Percentiles rank a stretch among this genome's conserved stretches.
Conservation (phyloP, 2,888 invertebrate genomes). For the Fragum whitleyi region DNA sequence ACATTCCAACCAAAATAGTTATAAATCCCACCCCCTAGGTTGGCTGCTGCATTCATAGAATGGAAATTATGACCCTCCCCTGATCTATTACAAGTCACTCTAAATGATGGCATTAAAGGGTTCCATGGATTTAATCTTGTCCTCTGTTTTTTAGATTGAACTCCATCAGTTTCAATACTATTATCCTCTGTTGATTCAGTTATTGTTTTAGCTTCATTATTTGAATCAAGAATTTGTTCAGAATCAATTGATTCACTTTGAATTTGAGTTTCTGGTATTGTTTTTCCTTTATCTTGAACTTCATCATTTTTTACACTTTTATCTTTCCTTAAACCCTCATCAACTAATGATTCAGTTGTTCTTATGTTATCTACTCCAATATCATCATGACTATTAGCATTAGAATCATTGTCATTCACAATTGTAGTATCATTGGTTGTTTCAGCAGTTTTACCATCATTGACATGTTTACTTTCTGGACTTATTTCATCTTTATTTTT, state of each 20-base stretch:
- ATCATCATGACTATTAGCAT: neutral
- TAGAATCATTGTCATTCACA: neutral
- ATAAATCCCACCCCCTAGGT: constrained; percentile 87
- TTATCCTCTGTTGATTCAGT: neutral
- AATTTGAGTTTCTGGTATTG: neutral
- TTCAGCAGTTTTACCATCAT: neutral
- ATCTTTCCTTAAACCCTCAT: neutral
- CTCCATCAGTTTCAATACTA: constrained; percentile 12
- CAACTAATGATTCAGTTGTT: neutral
- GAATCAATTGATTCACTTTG: neutral
- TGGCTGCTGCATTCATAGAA: constrained; percentile 87
- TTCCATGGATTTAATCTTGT: constrained; percentile 64
- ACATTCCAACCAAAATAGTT: constrained; percentile 88
- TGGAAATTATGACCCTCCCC: constrained; percentile 87
- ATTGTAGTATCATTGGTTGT: neutral
- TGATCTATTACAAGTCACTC: constrained; percentile 87
- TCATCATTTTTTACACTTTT: neutral
- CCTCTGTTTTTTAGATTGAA: constrained; percentile 50
- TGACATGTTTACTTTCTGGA: neutral
- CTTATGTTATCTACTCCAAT: neutral
- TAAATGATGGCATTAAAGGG: constrained; percentile 84
- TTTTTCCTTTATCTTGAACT: neutral
- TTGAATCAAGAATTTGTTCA: neutral
- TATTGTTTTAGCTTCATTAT: neutral
- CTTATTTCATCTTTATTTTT: neutral